Base-by-base conservation (phyloP, 2,113 vertebrate genomes). In the Rhynchopsitta pachyrhyncha region DNA sequence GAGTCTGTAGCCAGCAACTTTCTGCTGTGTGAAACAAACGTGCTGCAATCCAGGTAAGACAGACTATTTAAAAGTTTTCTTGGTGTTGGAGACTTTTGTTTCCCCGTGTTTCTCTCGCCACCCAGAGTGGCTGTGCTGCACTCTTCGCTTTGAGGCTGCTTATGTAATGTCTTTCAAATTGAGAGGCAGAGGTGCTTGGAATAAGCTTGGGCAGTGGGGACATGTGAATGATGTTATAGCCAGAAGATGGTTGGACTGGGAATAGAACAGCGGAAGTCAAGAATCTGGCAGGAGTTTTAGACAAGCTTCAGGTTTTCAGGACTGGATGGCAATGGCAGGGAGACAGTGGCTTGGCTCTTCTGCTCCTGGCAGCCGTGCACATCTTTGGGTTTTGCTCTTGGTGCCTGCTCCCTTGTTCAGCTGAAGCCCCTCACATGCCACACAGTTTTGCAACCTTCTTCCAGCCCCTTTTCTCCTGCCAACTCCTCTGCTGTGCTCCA, bases 191-290 rank as follows among this genome's bases (percentile, higher is more conserved):
- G 11, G 25, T 17, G 28, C 37, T 50, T 75, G 62, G n/a, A 76
- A 69, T 69, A 84, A 69, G 47, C 15, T 46, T 41, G n/a, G 18
- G 16, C 55, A 42, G 31, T 10, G 22, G 42, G 18, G 17, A 7
- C 70, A 27, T 2, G 20, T 42, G 63, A 53, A 52, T 27, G 49
- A 29, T 0, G 0, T 46, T 59, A 2, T 22, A 52, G 37, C 25
- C 49, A 59, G 37, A 31, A 77, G 23, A 41, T 1, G 2, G 14
- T 19, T 71, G 37, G 7, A 13, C 35, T 86, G 71, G 46, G 35
- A 67, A 13, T 23, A 67, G 52, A 87, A 41, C 35, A 82, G 44
- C 9, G 49, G 29, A n/a, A 44, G 53, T n/a, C 1, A 1, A n/a
- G 60, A 62, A 31, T 28, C 41, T 76, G 55, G 44, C 46, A 74